phyloP scores from a whole-genome alignment of 2,888 invertebrate species.

The Eumacrocentrus americanus region DNA sequence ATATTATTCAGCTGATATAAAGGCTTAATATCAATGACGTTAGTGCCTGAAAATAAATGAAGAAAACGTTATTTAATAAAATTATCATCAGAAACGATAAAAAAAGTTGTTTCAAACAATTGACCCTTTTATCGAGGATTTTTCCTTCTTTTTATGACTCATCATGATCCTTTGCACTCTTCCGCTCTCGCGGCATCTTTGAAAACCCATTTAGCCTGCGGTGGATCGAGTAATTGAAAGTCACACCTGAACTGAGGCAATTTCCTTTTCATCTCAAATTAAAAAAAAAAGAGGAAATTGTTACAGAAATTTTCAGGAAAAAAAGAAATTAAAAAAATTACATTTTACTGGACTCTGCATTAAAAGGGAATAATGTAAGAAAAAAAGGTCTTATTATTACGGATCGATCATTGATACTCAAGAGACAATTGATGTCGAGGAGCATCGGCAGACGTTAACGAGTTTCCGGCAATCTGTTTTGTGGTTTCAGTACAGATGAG shows the following conservation, averaged over 20 bases:
- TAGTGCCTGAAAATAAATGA: not conserved
- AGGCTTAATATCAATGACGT: too few relatives aligned
- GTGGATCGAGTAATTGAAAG: conserved; percentile 15
- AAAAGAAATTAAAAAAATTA: not conserved
- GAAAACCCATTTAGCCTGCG: conserved; percentile 6
- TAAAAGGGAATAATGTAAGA: too few relatives aligned
- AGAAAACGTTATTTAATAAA: not conserved
- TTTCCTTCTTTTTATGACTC: conserved; percentile 3
- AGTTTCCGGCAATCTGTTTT: conserved; percentile 6
- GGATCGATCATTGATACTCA: not conserved
- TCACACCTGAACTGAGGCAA: conserved; percentile 9
- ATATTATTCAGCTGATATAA: too few relatives aligned
- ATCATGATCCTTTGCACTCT: not conserved
- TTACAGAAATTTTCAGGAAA: not conserved
- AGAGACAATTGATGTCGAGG: not conserved
- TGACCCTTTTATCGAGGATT: not conserved
- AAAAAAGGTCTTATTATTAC: too few relatives aligned
- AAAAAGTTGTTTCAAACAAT: not conserved
- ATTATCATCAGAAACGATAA: not conserved
- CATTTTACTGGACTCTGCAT: not conserved
- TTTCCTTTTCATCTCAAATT: conserved; percentile 3
- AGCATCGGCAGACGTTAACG: not conserved
- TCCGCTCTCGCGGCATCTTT: conserved; percentile 1
- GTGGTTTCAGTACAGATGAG: not conserved
- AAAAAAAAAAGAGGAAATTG: not conserved